Base-by-base conservation (phyloP, 1,140 invertebrate species). In the Drosophila triauraria region DNA sequence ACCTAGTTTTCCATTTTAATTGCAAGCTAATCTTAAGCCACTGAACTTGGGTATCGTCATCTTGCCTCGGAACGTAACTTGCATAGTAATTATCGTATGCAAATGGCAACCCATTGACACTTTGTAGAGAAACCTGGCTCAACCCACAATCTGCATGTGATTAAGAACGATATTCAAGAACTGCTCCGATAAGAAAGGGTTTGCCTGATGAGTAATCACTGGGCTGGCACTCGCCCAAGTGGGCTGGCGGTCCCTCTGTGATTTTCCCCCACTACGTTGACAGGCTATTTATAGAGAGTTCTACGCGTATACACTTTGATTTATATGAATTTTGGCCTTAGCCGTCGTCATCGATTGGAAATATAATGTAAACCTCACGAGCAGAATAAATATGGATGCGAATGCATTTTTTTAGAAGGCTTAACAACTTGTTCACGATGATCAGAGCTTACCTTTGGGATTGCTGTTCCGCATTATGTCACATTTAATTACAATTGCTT, bases 401-500 rank as follows among this genome's bases (percentile, higher is more conserved):
- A 77, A 20, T 68, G 56, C 75, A 51, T 30, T 59, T 77, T 46
- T 43, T 44, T 42, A 32, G 32, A 32, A 9, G 44, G 17, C 12
- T 17, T 68, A 25, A 42, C 44, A 67, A 48, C 50, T 58, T 70
- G 53, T 48, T 59, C 60, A 56, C 57, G 71, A 38, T 25, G 63
- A 15, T 23, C 30, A 57, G 1, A 32, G 38, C 40, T 56, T 71
- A 62, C 65, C 64, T 82, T 71, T 68, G 30, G 6, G 25, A 56
- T 43, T 42, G 58, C 43, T 68, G 58, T 87, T 87, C 83, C 76
- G 83, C 61, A 69, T 87, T 87, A 60, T 88, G 80, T 80, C 83
- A 88, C 25, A 57, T 44, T 63, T 44, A 83, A 75, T 84, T 80
- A 64, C 63, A 46, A 63, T 50, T 25, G 27, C 47, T n/a, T 9